Evolutionary conservation across 2,797 vertebrate genomes (phyloP), one percentile per base, ranked within the genome.

Genomic region (Pelobates cultripes): DNA sequence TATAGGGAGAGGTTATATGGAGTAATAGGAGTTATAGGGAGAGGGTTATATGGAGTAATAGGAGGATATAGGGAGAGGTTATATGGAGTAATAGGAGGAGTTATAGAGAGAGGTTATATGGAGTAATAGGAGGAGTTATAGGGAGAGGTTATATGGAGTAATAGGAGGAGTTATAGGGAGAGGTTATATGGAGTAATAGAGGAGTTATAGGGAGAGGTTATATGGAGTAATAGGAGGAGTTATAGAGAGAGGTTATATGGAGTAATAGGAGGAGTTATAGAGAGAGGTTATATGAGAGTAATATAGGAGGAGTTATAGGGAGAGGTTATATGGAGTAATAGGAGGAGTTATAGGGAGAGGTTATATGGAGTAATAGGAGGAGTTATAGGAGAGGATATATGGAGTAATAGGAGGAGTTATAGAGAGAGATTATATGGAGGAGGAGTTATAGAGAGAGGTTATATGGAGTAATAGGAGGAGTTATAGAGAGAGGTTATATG

Each of bases 31-130:
- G 53, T 66, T 14, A 73, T 53, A n/a, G 2, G 0, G 4, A n/a
- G 10, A 4, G 45, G 45, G 44, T 28, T 64, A 10, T 41, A 41
- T 43, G 45, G 44, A 12, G 57, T 55, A 41, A 51, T 41, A n/a
- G 45, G 10, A 17, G 28, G 42, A 43, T 63, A 68, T 68, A 69
- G 41, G 14, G 69, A 78, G 68, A 15, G 43, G 57, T 53, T 73
- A 73, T 51, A 40, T 17, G 60, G 45, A n/a, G 69, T 71, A 41
- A 78, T 63, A 78, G 55, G 47, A n/a, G 13, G 70, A 7, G 41
- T 28, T 69, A 69, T 41, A 43, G 44, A 7, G 47, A 51, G 47
- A 3, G 47, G 47, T 51, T 51, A 51, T 51, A 51, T 51, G 47
- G 47, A 51, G 47, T 51, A 51, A 51, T 51, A 51, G 47, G 47